These are phyloP conservation scores for Scarus forsteni DNA, from an alignment of 2,797 vertebrate genomes.

Conservation along the genomic window DNA sequence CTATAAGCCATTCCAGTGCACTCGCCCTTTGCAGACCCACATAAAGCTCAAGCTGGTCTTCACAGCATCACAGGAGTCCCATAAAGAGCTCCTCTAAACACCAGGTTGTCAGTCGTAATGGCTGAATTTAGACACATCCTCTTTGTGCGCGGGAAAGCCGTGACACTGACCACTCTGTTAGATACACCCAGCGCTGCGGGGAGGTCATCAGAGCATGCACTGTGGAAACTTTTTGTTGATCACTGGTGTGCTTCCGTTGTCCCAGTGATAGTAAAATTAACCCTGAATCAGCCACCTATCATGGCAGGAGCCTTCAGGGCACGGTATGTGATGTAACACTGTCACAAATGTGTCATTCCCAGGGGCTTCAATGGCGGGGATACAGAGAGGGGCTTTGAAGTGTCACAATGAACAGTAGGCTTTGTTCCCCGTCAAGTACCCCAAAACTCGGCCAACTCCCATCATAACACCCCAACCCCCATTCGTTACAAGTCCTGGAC, in stretches of 20 bases:
- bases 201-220: conserved; percentile 24
- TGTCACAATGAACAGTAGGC: conserved; percentile 80
- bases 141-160: conserved; percentile 48
- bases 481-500: conserved; percentile 39
- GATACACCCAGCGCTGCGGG: conserved; percentile 29
- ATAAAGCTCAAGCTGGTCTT: conserved; percentile 16
- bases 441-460: conserved; percentile 42
- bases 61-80: conserved; percentile 16
- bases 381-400: conserved; percentile 80
- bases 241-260: conserved; percentile 51
- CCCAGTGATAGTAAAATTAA: conserved; percentile 69
- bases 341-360: conserved; percentile 79
- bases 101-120: conserved; percentile 35
- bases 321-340: conserved; percentile 76
- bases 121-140: conserved; percentile 40
- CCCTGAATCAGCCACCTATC: conserved; percentile 73
- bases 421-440: conserved; percentile 71
- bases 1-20: conserved; percentile 10
- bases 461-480: conserved; percentile 23
- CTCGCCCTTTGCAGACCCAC: conserved; percentile 3
- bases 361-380: conserved; percentile 67
- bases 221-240: conserved; percentile 46
- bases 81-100: conserved; percentile 34
- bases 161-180: conserved; percentile 44
- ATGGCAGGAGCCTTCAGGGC: conserved; percentile 69